Evolutionary conservation across 2,113 vertebrate genomes (phyloP).

Genomic region (Macroglossus sobrinus): DNA sequence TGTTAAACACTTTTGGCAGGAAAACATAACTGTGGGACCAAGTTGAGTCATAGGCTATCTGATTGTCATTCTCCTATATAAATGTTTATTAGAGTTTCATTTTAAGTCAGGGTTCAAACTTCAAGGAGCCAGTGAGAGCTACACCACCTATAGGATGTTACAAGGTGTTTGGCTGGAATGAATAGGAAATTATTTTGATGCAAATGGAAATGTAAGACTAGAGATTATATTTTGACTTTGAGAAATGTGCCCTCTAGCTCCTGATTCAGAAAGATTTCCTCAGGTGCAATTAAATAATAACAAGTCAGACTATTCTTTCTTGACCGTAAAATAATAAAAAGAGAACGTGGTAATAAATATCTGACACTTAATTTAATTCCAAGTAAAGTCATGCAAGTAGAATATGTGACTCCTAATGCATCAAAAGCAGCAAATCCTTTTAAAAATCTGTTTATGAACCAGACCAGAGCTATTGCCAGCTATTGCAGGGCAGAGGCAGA

Average conservation of each 20-base stretch:
- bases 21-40: not conserved
- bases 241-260: not conserved
- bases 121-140: not conserved
- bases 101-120: not conserved
- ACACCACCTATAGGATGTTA: not conserved
- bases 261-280: conserved; percentile 42
- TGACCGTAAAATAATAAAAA: conserved; percentile 10
- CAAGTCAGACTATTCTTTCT: conserved; percentile 1
- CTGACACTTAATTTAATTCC: conserved; percentile 37
- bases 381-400: not conserved
- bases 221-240: not conserved
- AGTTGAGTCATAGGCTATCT: not conserved
- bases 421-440: conserved; percentile 1
- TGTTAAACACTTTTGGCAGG: not conserved
- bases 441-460: conserved; percentile 34
- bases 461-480: not conserved
- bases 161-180: not conserved
- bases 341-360: not conserved
- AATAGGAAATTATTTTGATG: conserved; percentile 12
- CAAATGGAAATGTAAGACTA: not conserved
- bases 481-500: fast-evolving
- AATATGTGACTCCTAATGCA: not conserved
- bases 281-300: conserved; percentile 3
- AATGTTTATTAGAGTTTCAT: not conserved
- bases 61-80: not conserved